Conservation (phyloP, 2,888 invertebrate genomes). For the Trissonchulus latispiculum region DNA sequence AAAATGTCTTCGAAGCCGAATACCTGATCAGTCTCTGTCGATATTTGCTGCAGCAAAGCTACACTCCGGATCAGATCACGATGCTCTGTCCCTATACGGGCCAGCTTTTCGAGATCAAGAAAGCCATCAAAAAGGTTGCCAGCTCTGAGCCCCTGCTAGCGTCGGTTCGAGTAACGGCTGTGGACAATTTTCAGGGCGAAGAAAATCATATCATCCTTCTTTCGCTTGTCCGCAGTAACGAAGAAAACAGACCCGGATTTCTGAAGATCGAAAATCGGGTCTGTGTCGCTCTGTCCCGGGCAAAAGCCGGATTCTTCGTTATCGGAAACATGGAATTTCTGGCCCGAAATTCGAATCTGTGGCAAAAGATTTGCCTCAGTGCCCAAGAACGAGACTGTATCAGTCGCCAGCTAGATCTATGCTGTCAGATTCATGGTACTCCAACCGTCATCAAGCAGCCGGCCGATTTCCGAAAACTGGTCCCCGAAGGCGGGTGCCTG, state of each 20-base stretch:
- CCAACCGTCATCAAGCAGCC: background rate
- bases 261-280: no score
- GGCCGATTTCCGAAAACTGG: background rate
- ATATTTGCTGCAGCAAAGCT: slow-evolving; percentile 32
- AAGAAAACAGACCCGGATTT: slow-evolving; percentile 28
- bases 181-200: slow-evolving; percentile 36
- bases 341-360: no score
- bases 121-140: slow-evolving; percentile 29
- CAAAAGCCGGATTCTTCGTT: slow-evolving; percentile 24
- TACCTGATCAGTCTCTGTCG: slow-evolving; percentile 50
- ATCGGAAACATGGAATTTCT: slow-evolving; percentile 15
- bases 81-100: slow-evolving; percentile 63
- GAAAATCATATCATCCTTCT: slow-evolving; percentile 35
- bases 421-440: slow-evolving; percentile 15
- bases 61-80: slow-evolving; percentile 51
- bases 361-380: no score
- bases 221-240: slow-evolving; percentile 36
- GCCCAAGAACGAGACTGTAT: slow-evolving; percentile 4
- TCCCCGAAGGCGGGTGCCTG: no score
- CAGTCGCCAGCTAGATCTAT: background rate
- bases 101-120: slow-evolving; percentile 56
- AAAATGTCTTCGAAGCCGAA: slow-evolving; percentile 57
- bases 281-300: no score
- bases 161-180: slow-evolving; percentile 26
- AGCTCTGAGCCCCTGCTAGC: background rate